phyloP scores from a whole-genome alignment of 2,113 vertebrate genomes.

The Petaurus breviceps region DNA sequence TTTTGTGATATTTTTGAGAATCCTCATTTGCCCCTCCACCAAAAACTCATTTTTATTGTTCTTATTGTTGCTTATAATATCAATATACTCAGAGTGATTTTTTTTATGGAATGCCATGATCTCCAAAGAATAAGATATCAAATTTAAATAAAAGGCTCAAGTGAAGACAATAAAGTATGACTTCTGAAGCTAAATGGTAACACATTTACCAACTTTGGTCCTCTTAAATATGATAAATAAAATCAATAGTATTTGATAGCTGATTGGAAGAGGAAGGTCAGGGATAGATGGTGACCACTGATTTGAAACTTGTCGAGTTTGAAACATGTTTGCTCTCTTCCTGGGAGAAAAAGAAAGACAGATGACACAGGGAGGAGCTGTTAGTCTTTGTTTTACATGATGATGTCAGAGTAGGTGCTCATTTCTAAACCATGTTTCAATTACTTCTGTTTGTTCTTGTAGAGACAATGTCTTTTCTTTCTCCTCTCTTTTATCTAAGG shows the following conservation, averaged over 20 bases:
- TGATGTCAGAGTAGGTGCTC: neutral
- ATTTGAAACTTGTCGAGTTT: neutral
- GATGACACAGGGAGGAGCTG: neutral
- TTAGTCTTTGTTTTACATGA: neutral
- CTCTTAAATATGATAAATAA: neutral
- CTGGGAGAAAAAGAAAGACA: neutral
- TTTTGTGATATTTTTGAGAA: neutral
- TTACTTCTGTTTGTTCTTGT: neutral
- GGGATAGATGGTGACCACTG: neutral
- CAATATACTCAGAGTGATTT: neutral
- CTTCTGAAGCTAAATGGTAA: neutral
- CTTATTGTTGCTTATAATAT: neutral
- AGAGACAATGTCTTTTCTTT: neutral
- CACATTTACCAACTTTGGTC: neutral
- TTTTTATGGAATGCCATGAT: neutral
- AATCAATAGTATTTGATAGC: neutral
- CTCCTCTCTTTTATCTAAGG: neutral
- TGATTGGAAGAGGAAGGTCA: neutral
- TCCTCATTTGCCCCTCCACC: neutral
- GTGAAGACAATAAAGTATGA: neutral
- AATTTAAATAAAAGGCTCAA: neutral
- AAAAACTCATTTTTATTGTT: neutral
- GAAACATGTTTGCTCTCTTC: neutral
- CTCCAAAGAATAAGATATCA: neutral
- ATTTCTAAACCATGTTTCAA: neutral